phyloP scores from a whole-genome alignment of 1,140 invertebrate genomes.

The Drosophila mauritiana region DNA sequence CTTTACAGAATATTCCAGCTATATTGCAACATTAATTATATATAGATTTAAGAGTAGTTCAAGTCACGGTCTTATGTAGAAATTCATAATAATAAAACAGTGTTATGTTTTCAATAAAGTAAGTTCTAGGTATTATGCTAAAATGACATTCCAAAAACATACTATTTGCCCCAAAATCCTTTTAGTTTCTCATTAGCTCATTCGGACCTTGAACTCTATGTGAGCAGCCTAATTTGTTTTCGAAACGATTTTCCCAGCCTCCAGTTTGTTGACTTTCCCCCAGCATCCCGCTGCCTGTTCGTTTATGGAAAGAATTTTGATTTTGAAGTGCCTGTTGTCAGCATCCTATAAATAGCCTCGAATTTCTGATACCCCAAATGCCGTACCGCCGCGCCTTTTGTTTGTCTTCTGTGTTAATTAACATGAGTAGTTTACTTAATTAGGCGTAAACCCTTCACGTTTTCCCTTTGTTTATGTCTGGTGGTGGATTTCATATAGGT shows the following conservation, averaged over 20 bases:
- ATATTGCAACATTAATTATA: not conserved
- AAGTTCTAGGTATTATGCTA: no score
- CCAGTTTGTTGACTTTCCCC: slow-evolving; percentile 69
- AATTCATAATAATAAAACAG: no score
- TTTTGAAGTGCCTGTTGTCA: slow-evolving; percentile 57
- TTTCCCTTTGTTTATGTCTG: slow-evolving; percentile 66
- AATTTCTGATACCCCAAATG: slow-evolving; percentile 37
- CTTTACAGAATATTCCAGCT: not conserved
- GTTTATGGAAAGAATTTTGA: slow-evolving; percentile 62
- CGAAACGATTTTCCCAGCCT: slow-evolving; percentile 12
- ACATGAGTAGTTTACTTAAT: slow-evolving; percentile 79
- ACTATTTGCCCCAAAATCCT: not conserved
- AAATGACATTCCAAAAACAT: not conserved
- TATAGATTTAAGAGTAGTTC: no score
- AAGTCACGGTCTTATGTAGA: not conserved
- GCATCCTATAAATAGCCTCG: slow-evolving; percentile 60
- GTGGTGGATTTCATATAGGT: slow-evolving; percentile 15
- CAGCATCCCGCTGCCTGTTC: slow-evolving; percentile 25
- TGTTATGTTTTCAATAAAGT: no score
- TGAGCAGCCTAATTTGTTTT: slow-evolving; percentile 11
- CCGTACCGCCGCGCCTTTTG: slow-evolving; percentile 42
- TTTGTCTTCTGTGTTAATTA: slow-evolving; percentile 79
- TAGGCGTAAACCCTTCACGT: slow-evolving; percentile 61
- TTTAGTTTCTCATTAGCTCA: not conserved
- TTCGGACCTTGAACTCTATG: slow-evolving; percentile 31